Percentiles rank a stretch among this genome's conserved stretches.
Evolutionary conservation across 2,797 vertebrate genomes (phyloP).

Genomic region (Microctenopoma steveboyesi): DNA sequence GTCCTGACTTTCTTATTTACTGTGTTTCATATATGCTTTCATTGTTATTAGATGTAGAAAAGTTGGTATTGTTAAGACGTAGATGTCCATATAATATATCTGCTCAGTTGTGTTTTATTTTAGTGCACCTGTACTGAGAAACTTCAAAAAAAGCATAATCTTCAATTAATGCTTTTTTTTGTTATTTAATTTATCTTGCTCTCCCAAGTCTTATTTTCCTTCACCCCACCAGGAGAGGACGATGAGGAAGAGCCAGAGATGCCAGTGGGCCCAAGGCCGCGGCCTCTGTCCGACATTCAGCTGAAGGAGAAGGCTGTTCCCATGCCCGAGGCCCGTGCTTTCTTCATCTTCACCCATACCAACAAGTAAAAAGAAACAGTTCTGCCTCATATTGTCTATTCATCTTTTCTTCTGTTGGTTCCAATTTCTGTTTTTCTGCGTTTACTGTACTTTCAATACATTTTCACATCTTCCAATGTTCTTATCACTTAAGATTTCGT

Average conservation of each 20-base stretch:
- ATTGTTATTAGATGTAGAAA: neutral
- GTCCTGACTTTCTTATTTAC: too few species aligned
- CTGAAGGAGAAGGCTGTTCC: constrained; percentile 97
- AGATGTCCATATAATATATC: too few species aligned
- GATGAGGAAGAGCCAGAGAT: constrained; percentile 98
- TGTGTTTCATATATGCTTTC: neutral
- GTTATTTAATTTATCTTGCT: neutral
- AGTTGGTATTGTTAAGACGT: too few species aligned
- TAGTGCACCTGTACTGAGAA: neutral
- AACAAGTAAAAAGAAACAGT: constrained; percentile 87
- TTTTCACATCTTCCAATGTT: neutral
- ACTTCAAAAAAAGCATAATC: too few species aligned
- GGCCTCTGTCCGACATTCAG: constrained; percentile 95
- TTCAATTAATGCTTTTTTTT: neutral
- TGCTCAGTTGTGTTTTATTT: too few species aligned
- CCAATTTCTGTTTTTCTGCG: neutral
- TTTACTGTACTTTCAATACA: neutral
- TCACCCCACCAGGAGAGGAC: constrained; percentile 84
- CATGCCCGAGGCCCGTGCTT: constrained; percentile 96
- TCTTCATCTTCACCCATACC: constrained; percentile 95
- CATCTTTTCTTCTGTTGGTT: too few species aligned
- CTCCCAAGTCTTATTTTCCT: neutral
- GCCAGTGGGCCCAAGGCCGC: constrained; percentile 96
- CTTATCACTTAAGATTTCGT: neutral
- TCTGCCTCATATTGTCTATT: neutral